Evolutionary conservation across 2,888 invertebrate genomes (phyloP), one percentile per base, ranked within the genome.

Genomic region (Drosophila siamana): DNA sequence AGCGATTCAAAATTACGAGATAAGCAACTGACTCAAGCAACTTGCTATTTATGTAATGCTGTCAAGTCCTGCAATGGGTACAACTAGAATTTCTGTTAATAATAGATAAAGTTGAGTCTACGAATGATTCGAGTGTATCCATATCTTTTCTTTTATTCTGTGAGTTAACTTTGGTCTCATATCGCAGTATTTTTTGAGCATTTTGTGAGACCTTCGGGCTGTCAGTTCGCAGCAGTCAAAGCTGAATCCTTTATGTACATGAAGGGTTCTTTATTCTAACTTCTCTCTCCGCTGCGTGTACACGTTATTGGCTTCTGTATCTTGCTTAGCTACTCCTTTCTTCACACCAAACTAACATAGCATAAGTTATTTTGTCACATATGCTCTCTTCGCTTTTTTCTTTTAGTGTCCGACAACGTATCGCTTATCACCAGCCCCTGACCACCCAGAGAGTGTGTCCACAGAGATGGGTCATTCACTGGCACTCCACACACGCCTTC

Each of bases 371-470:
- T 44, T 74, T 59, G 62, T 68, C 75, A 56, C 62, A 74, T 68
- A 48, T 74, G 62, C 24, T 51, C 56, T 51, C 56, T 56, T 72
- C 4, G 38, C 22, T 28, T 19, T 13, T 62, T 62, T 61, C 38
- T 54, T 67, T 54, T 38, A 43, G 41, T 66, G 56, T 40, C 30
- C 28, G 41, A 68, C 69, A 33, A 11, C 33, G 62, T 61, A 48
- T 50, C 46, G 44, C 54, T 65, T 72, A 33, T 77, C 43, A 41
- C 26, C 28, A n/a, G 28, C 22, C 19, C 40, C 30, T 28, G 80
- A 46, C 77, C 80, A 80, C 77, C 67, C 72, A 79, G 50, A 69
- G 54, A 50, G 56, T 48, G 56, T 48, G 55, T 40, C 76, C 59
- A 63, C 24, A 40, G 56, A 61, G 74, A 64, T 60, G 75, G 59